Conservation (phyloP, 2,797 vertebrate genomes). For the Artibeus jamaicensis region DNA sequence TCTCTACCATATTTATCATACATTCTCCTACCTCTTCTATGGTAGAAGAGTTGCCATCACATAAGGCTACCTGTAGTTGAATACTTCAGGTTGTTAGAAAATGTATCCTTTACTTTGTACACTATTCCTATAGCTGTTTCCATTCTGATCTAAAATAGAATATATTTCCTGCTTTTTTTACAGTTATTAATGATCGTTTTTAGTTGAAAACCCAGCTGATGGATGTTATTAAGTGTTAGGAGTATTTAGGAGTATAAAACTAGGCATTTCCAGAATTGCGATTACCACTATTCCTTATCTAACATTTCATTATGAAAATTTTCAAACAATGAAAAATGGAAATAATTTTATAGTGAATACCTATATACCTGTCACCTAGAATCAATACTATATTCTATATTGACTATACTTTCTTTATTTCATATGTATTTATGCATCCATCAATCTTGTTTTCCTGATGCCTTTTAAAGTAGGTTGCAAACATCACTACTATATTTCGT, state of each 20-base stretch:
- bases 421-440: background rate
- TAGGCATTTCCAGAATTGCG: background rate
- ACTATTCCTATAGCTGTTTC: background rate
- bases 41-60: background rate
- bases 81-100: background rate
- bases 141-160: background rate
- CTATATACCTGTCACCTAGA: background rate
- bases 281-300: conserved; percentile 12
- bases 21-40: background rate
- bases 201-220: background rate
- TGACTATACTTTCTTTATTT: conserved; percentile 11
- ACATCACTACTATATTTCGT: background rate
- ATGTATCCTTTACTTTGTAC: background rate
- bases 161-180: background rate
- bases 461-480: conserved; percentile 10
- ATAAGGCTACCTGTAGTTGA: background rate
- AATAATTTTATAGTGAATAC: background rate
- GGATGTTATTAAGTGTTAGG: background rate
- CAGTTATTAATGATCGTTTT: background rate
- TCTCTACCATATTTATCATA: background rate
- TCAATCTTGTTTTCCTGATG: background rate
- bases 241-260: background rate
- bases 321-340: background rate
- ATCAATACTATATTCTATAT: background rate
- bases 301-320: background rate